Base-by-base conservation (phyloP, 1,140 invertebrate genomes). In the Macrotrachela quadricornifera region DNA sequence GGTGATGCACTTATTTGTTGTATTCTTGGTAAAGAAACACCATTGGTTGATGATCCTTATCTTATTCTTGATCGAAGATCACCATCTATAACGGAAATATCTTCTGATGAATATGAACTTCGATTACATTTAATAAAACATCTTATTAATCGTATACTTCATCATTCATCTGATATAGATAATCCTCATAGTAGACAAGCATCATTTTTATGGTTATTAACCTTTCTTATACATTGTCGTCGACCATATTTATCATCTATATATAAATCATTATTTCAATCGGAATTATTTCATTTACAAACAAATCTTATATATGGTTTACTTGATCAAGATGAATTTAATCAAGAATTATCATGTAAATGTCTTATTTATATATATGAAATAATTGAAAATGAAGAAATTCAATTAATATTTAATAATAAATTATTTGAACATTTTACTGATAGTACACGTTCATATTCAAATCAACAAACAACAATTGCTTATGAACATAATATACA, bases 341-440 rank as follows among this genome's bases (percentile, higher is more conserved):
- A 87, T 1, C 86, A 91, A 73, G 85, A 91, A 66, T 78, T 85
- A 1, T 83, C 84, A 11, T 83, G 83, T 0, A 88, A 90, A 69
- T 85, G 84, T 38, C 70, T 94, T 15, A 82, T 82, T 57, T 67
- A 90, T 2, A 80, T 90, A 8, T 90, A 87, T 63, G 78, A 85
- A 56, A 78, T 77, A 50, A 84, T 79, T 8, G 76, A 78, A 58
- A 60, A 60, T 1, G 75, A 79, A 42, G 75, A 76, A 57, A 75
- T 79, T 57, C 80, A 79, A 59, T 73, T 77, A 45, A 71, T 76
- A 57, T 69, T 92, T 36, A 78, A 88, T 1, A 75, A 77, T 49
- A 77, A 77, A 47, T 75, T 91, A 39, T 76, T 88, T 37, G 77
- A 83, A 30, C 21, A 30, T 30, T 30, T 30, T 30, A 30, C 21